These are phyloP conservation scores for Lamprologus callipterus DNA, from an alignment of 2,113 vertebrate species.

Conservation along the genomic window DNA sequence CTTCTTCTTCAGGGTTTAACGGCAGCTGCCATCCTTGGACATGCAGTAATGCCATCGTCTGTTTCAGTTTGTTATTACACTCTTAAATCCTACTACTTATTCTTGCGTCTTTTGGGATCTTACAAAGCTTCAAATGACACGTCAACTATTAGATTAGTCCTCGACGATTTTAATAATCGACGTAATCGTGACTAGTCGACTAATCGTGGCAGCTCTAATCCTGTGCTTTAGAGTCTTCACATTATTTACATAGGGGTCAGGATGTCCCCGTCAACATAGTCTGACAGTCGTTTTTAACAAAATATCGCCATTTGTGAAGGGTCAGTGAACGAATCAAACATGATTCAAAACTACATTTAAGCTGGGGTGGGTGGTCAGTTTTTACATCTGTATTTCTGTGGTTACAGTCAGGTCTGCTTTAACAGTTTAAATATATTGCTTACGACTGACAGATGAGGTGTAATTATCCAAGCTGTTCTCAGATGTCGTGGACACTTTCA, in stretches of 20 bases:
- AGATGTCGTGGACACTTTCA: background rate
- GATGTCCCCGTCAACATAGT: background rate
- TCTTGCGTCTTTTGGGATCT: background rate
- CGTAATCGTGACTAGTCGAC: background rate
- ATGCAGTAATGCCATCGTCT: background rate
- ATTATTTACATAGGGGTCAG: background rate
- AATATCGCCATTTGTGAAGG: background rate
- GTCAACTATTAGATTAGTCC: background rate
- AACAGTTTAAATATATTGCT: background rate
- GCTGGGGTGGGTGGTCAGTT: background rate
- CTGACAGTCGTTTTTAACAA: background rate
- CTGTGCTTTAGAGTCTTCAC: background rate
- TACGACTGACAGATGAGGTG: background rate
- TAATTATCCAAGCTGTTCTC: background rate
- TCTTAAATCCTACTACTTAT: background rate
- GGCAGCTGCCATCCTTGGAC: background rate
- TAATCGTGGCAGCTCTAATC: background rate
- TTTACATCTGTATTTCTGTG: background rate
- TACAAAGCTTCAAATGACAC: background rate
- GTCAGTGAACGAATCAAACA: background rate
- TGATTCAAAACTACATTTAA: background rate
- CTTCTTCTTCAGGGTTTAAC: background rate
- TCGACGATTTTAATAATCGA: rapidly evolving
- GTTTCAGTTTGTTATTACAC: background rate
- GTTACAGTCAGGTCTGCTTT: background rate